Conservation (phyloP, 2,113 vertebrate genomes). For the Scophthalmus maximus region DNA sequence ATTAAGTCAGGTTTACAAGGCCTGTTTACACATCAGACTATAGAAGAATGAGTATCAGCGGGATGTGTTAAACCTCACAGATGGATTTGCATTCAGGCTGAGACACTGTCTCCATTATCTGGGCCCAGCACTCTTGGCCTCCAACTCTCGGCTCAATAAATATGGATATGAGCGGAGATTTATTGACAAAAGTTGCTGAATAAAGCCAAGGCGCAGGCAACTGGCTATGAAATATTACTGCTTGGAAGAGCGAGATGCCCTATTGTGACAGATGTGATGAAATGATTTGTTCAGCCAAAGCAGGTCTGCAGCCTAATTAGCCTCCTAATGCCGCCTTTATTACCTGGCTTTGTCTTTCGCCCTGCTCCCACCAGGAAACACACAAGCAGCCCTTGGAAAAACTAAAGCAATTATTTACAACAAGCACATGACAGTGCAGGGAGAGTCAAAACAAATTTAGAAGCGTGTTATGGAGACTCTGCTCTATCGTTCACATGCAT, state of each 20-base stretch:
- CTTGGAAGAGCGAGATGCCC: slow-evolving; percentile 60
- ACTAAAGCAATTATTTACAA: slow-evolving; percentile 36
- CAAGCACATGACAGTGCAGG: slow-evolving; percentile 33
- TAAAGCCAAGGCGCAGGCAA: slow-evolving; percentile 74
- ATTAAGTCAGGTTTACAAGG: slow-evolving; percentile 60
- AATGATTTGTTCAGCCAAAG: slow-evolving; percentile 75
- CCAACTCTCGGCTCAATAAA: slow-evolving; percentile 79
- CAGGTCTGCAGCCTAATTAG: slow-evolving; percentile 81
- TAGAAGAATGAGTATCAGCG: slow-evolving; percentile 45
- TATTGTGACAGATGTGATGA: slow-evolving; percentile 72
- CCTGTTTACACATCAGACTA: slow-evolving; percentile 37
- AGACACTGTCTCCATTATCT: slow-evolving; percentile 73
- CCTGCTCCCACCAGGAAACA: slow-evolving; percentile 48
- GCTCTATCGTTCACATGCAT: slow-evolving; percentile 48
- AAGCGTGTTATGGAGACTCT: slow-evolving; percentile 28
- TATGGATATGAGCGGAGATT: slow-evolving; percentile 82
- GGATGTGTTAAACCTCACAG: slow-evolving; percentile 62
- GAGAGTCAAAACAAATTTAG: slow-evolving; percentile 58
- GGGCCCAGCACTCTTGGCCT: slow-evolving; percentile 57
- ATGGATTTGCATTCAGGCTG: slow-evolving; percentile 67
- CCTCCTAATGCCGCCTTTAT: slow-evolving; percentile 80
- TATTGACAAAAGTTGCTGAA: slow-evolving; percentile 78
- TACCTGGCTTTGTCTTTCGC: slow-evolving; percentile 76
- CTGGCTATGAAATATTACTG: slow-evolving; percentile 76
- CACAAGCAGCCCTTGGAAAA: slow-evolving; percentile 36